Evolutionary conservation across 2,888 invertebrate species (phyloP).

Genomic region (Syrista parreyssii): DNA sequence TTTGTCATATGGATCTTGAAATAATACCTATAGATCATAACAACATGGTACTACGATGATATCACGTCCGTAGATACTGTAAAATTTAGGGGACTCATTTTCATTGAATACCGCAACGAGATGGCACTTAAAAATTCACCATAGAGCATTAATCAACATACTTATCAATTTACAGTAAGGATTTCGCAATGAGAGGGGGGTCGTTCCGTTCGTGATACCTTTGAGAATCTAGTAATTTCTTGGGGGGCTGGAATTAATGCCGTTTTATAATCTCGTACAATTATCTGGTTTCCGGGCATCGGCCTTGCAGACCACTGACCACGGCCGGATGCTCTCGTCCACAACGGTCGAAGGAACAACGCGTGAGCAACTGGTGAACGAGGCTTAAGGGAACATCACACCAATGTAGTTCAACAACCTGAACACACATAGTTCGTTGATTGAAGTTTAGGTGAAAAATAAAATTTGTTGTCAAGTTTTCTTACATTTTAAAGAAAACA

Average conservation of each 20-base stretch:
- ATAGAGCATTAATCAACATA: neutral
- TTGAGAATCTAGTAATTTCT: conserved; percentile 36
- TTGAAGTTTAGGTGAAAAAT: neutral
- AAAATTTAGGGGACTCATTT: neutral
- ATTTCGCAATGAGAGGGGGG: neutral
- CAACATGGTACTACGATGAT: too few relatives aligned
- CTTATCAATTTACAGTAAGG: neutral
- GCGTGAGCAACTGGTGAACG: conserved; percentile 27
- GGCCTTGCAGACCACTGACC: conserved; percentile 49
- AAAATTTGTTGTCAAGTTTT: neutral
- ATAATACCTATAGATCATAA: too few relatives aligned
- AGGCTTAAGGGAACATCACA: conserved; percentile 29
- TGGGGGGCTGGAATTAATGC: conserved; percentile 42
- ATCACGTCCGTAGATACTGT: neutral
- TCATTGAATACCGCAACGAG: neutral
- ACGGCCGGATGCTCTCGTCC: conserved; percentile 41
- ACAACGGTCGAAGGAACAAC: conserved; percentile 34
- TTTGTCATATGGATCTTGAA: too few relatives aligned
- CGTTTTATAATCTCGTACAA: conserved; percentile 45
- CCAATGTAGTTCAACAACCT: conserved; percentile 36
- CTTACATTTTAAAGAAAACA: neutral
- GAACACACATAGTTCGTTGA: neutral
- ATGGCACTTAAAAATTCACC: neutral
- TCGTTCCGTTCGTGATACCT: conserved; percentile 16
- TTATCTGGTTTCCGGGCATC: conserved; percentile 56